phyloP scores from a whole-genome alignment of 2,797 vertebrate genomes.

The Tenualosa ilisha region DNA sequence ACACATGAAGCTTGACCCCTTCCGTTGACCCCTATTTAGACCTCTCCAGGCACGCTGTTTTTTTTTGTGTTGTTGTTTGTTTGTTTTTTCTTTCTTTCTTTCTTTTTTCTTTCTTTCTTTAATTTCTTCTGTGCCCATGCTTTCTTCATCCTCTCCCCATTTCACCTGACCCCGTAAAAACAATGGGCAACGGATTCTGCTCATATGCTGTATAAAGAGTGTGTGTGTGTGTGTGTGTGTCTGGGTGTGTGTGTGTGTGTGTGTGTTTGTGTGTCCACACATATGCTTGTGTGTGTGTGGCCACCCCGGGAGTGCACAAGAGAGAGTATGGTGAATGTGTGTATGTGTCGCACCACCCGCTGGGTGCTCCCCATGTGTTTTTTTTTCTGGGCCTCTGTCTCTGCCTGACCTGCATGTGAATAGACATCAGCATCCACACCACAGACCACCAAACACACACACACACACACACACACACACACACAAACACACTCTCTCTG shows the following conservation, averaged over 20 bases:
- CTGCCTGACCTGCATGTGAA: neutral
- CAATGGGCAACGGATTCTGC: slow-evolving; percentile 44
- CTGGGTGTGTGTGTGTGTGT: too few species aligned
- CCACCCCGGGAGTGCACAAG: neutral
- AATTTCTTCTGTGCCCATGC: neutral
- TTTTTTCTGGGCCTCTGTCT: neutral
- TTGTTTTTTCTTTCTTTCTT: neutral
- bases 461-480: too few species aligned
- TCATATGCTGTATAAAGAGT: slow-evolving; percentile 27
- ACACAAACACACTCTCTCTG: too few species aligned
- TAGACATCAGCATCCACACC: neutral
- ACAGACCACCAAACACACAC: too few species aligned
- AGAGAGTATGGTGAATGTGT: neutral
- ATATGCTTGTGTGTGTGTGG: neutral
- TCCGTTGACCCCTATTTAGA: slow-evolving; percentile 72
- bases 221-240: too few species aligned
- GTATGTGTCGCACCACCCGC: neutral
- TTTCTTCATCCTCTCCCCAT: neutral
- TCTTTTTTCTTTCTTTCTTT: neutral
- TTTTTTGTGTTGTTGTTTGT: neutral
- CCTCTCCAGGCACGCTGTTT: slow-evolving; percentile 59
- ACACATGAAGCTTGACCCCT: slow-evolving; percentile 75
- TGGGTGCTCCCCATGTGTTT: neutral
- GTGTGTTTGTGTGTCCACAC: neutral
- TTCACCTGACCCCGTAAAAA: neutral